Evolutionary conservation across 2,113 vertebrate genomes (phyloP).

Genomic region (Nanorana parkeri): DNA sequence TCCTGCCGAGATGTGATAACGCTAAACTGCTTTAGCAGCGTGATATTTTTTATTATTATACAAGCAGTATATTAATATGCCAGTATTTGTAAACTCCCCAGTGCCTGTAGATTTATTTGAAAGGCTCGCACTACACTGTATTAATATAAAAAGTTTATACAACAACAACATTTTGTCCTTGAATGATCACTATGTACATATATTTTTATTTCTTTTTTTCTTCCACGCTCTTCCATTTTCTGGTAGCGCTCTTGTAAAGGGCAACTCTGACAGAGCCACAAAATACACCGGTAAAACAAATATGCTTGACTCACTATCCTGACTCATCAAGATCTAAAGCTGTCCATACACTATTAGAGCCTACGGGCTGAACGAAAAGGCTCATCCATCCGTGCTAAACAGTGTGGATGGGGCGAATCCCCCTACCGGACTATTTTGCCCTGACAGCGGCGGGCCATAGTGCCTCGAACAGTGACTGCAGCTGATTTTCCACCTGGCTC

Average conservation of each 20-base stretch:
- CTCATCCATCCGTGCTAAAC: too few species aligned
- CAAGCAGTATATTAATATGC: conserved; percentile 87
- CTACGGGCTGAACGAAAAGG: too few species aligned
- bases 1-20: conserved; percentile 82
- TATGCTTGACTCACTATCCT: too few species aligned
- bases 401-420: too few species aligned
- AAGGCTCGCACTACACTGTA: conserved; percentile 69
- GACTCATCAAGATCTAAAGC: too few species aligned
- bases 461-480: too few species aligned
- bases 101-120: conserved; percentile 80
- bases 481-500: too few species aligned
- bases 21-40: conserved; percentile 85
- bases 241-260: background rate
- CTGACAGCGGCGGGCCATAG: too few species aligned
- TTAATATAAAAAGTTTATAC: conserved; percentile 71
- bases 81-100: conserved; percentile 86
- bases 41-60: conserved; percentile 87
- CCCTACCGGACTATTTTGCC: too few species aligned
- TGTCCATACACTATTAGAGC: too few species aligned
- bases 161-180: conserved; percentile 65
- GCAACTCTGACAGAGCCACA: too few species aligned
- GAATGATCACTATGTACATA: conserved; percentile 62
- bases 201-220: background rate
- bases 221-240: background rate
- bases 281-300: background rate